A percentile compares a stretch with the other conserved stretches of the same genome.
Evolutionary conservation across 1,140 invertebrate species (phyloP).

Genomic region (Pristionchus pacificus): DNA sequence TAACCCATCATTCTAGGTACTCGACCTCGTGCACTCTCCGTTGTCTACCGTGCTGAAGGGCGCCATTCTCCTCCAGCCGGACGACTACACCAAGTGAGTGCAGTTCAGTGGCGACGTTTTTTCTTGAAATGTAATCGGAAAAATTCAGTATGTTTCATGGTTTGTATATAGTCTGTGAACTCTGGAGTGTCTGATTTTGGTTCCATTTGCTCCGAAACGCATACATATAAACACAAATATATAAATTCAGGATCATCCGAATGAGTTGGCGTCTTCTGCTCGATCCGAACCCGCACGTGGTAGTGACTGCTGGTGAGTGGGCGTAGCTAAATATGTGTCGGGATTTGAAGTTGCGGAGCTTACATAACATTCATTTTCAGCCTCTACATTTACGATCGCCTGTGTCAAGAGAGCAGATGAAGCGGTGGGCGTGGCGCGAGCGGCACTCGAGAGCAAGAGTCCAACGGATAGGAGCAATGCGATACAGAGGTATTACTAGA

Average conservation of each 20-base stretch:
- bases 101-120: too few relatives aligned
- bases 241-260: constrained; percentile 66
- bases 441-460: constrained; percentile 77
- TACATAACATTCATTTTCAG: constrained; percentile 63
- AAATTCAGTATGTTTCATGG: too few relatives aligned
- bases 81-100: constrained; percentile 73
- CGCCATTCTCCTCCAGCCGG: constrained; percentile 79
- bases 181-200: too few relatives aligned
- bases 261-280: constrained; percentile 89
- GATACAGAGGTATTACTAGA: constrained; percentile 59
- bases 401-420: constrained; percentile 82
- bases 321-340: too few relatives aligned
- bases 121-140: too few relatives aligned
- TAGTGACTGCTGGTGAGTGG: constrained; percentile 61
- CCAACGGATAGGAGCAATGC: constrained; percentile 73
- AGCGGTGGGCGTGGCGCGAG: constrained; percentile 79
- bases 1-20: background rate
- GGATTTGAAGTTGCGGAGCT: constrained; percentile 12
- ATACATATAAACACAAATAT: background rate
- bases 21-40: constrained; percentile 76
- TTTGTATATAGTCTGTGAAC: too few relatives aligned
- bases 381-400: constrained; percentile 83
- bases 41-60: constrained; percentile 84
- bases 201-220: too few relatives aligned
- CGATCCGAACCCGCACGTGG: constrained; percentile 67